Base-by-base conservation (phyloP, 2,888 invertebrate genomes). In the Trachelus iudaicus region DNA sequence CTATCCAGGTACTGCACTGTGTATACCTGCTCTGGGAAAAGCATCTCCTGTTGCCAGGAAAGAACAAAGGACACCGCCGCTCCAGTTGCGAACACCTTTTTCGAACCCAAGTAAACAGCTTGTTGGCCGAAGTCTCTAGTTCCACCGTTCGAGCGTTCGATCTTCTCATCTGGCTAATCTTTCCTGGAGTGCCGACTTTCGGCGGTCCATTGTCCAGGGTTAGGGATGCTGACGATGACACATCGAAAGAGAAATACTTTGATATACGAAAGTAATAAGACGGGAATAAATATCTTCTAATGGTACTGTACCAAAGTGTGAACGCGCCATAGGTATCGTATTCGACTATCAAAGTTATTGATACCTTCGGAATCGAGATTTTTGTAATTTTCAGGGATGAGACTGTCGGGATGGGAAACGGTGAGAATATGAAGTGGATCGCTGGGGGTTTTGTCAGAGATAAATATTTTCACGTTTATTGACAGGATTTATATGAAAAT, bases 401-500 rank as follows among this genome's bases (percentile, higher is more conserved):
- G 40, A 15, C 40, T 15, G 15, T 40, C 15, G 56, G 56, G 23
- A 23, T 56, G 56, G 9, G 23, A 12, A 35, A 23, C 23, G 56
- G 9, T 23, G 56, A 23, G 23, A 56, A 23, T 56, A 23, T 2
- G 23, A 56, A 56, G 23, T 56, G 56, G 9, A 33, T 71, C 71
- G 71, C 79, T 73, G 84, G 84, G 75, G 78, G 83, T 83, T 83
- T 86, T 84, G 84, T 84, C 83, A 78, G 86, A 86, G 85, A 86
- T 88, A 85, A 88, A 88, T 89, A 88, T 88, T 87, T 85, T 83
- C 81, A 76, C 34, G 73, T 37, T 79, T 86, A 89, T 87, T 87
- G 89, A 90, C 89, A 87, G 89, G 84, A 82, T 84, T 85, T 88
- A 89, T 88, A 89, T 87, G 88, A 88, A 88, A 87, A 87, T 88